Evolutionary conservation across 2,888 invertebrate species (phyloP), one percentile per base, ranked within the genome.

Genomic region (Cylindroiulus punctatus): DNA sequence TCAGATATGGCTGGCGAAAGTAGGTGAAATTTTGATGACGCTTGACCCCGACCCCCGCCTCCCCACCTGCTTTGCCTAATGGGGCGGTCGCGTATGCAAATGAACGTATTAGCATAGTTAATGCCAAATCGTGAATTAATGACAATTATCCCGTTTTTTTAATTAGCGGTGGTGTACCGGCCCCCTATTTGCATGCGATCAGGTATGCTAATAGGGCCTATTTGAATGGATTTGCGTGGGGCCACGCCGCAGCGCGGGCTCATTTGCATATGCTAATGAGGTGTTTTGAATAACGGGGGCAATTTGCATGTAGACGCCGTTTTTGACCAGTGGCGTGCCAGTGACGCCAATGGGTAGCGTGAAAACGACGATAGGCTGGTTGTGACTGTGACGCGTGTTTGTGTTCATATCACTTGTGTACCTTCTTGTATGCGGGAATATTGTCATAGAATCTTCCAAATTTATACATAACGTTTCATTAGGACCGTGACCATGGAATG

Each of bases 251-350:
- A n/a, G 10, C 22, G 22, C 57, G 52, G 1, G n/a, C 10, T 0
- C 10, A 76, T 76, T 76, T 76, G 76, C 76, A 76, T 76, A 76
- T 76, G 76, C 76, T 76, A 76, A 76, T 76, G 76, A 76, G 76
- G 30, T 14, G 76, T 30, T 76, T 76, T 76, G 76, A 76, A 76
- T 76, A 76, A 76, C 30, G 30, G 3, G 0, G 10, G 30, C 30
- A 30, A 76, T 76, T 76, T 76, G 76, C 76, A 76, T 76, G 76
- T 17, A 30, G 12, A 30, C 8, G 8, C 65, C 26, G 26, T 26
- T 65, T 65, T 65, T 22, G 22, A 65, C 57, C 57, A 57, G 22
- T 57, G 7, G 57, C n/a, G 22, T 1, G 19, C 57, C 19, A 22
- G 57, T 22, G 8, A n/a, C 57, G 47, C 47, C 14, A 17, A 47